phyloP scores from a whole-genome alignment of 2,888 invertebrate genomes.

The Drosophila nr. perissopoda region DNA sequence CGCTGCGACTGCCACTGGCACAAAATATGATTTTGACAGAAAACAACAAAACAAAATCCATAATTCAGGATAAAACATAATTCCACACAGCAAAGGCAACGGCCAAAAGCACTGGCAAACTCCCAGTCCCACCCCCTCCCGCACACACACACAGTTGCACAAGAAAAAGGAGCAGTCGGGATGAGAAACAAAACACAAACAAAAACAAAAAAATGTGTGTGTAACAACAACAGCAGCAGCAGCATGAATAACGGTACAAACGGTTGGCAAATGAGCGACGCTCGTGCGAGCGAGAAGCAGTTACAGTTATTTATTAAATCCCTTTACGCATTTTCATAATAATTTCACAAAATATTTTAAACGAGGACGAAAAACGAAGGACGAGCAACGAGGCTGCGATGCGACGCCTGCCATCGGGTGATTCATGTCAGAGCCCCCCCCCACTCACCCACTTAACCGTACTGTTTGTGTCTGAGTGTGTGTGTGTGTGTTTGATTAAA shows the following conservation, averaged over 20 bases:
- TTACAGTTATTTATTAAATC: slow-evolving; percentile 84
- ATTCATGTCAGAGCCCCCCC: slow-evolving; percentile 70
- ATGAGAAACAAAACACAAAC: slow-evolving; percentile 39
- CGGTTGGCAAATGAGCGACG: slow-evolving; percentile 47
- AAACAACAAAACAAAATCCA: slow-evolving; percentile 84
- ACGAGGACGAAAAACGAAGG: slow-evolving; percentile 45
- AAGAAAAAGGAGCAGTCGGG: slow-evolving; percentile 56
- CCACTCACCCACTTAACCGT: not conserved
- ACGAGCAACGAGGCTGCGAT: slow-evolving; percentile 22
- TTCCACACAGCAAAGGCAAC: slow-evolving; percentile 68
- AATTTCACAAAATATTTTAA: slow-evolving; percentile 82
- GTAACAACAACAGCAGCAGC: slow-evolving; percentile 28
- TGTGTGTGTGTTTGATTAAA: slow-evolving; percentile 66
- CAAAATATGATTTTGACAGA: slow-evolving; percentile 84
- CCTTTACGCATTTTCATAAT: slow-evolving; percentile 84
- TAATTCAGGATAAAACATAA: slow-evolving; percentile 84
- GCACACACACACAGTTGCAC: slow-evolving; percentile 53
- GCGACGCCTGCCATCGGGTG: slow-evolving; percentile 65
- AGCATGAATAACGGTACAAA: slow-evolving; percentile 60
- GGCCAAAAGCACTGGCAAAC: slow-evolving; percentile 31
- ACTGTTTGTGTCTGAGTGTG: slow-evolving; percentile 11
- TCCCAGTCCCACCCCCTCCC: not conserved
- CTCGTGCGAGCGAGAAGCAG: slow-evolving; percentile 69
- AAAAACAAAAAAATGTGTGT: slow-evolving; percentile 31
- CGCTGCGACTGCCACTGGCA: slow-evolving; percentile 42